These are phyloP conservation scores for Ceraclea dissimilis DNA, from an alignment of 2,888 invertebrate species.

Conservation along the genomic window DNA sequence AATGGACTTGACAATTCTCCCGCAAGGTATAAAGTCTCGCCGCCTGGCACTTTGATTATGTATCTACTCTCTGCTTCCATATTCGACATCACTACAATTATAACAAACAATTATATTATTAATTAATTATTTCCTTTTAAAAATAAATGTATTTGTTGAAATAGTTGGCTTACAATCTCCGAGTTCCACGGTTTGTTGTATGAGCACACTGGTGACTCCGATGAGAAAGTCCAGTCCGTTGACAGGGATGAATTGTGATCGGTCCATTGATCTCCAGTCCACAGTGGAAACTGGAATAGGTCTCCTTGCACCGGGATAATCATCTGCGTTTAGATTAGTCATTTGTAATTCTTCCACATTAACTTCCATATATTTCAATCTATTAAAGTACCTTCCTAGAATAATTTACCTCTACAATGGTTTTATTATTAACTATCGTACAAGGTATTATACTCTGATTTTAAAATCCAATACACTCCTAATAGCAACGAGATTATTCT, in stretches of 20 bases:
- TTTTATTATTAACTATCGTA: constrained; percentile 6
- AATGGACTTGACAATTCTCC: constrained; percentile 56
- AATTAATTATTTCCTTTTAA: background rate
- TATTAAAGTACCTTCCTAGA: constrained; percentile 18
- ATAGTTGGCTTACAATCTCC: constrained; percentile 56
- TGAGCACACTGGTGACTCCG: constrained; percentile 59
- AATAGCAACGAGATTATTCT: too few species aligned
- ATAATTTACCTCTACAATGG: constrained; percentile 8
- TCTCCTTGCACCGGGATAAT: constrained; percentile 35
- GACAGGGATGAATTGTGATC: constrained; percentile 54
- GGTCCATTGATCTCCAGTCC: constrained; percentile 51
- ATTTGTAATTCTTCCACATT: constrained; percentile 22
- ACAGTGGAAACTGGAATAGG: constrained; percentile 53
- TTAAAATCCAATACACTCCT: too few species aligned
- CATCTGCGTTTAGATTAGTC: constrained; percentile 18
- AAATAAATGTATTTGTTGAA: too few species aligned
- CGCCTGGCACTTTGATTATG: constrained; percentile 61
- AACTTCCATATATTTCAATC: constrained; percentile 1
- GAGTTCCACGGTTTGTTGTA: constrained; percentile 75
- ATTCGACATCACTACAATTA: constrained; percentile 50
- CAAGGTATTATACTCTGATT: too few species aligned
- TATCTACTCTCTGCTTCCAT: constrained; percentile 66
- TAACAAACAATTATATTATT: background rate
- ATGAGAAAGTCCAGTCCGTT: constrained; percentile 65
- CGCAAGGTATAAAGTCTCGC: constrained; percentile 69